A percentile compares a stretch with the other conserved stretches of the same genome.
Evolutionary conservation across 2,797 vertebrate species (phyloP).

Genomic region (Geotrypetes seraphini): DNA sequence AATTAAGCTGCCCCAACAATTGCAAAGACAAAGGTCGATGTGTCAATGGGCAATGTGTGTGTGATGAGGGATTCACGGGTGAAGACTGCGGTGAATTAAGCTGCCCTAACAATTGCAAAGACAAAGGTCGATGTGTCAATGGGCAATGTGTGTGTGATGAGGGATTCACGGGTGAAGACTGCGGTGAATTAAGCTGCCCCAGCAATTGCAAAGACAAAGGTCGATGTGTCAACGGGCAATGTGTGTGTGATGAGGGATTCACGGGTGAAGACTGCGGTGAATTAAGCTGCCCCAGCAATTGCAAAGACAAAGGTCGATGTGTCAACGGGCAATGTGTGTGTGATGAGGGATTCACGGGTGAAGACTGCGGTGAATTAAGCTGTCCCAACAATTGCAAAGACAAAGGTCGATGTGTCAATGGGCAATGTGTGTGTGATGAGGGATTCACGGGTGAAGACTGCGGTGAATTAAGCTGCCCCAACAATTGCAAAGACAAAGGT

Average conservation of each 20-base stretch:
- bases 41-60: constrained; percentile 62
- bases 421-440: constrained; percentile 61
- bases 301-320: constrained; percentile 53
- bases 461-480: constrained; percentile 29
- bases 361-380: constrained; percentile 62
- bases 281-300: constrained; percentile 74
- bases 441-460: constrained; percentile 77
- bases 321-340: constrained; percentile 66
- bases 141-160: constrained; percentile 68
- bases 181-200: constrained; percentile 69
- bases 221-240: constrained; percentile 67
- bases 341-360: constrained; percentile 66
- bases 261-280: constrained; percentile 66
- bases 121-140: constrained; percentile 65
- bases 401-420: constrained; percentile 44
- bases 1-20: constrained; percentile 63
- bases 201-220: constrained; percentile 65
- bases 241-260: constrained; percentile 74
- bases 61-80: constrained; percentile 61
- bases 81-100: constrained; percentile 66
- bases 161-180: constrained; percentile 66
- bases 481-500: constrained; percentile 13
- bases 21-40: constrained; percentile 66
- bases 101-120: constrained; percentile 71
- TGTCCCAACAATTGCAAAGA: constrained; percentile 55